Evolutionary conservation across 2,888 invertebrate species (phyloP).

Genomic region (Hydriomena furcata): DNA sequence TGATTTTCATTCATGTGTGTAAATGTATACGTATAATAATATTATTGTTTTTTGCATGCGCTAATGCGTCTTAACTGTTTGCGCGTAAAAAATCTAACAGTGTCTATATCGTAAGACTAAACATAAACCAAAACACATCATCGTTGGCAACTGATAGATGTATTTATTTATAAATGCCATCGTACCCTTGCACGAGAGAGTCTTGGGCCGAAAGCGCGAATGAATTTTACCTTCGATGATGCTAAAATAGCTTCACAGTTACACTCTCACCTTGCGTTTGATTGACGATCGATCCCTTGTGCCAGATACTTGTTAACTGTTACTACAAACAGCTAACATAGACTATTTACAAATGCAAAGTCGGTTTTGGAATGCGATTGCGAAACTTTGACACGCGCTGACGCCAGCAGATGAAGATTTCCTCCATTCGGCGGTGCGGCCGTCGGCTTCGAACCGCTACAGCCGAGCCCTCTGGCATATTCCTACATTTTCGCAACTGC

Average conservation of each 20-base stretch:
- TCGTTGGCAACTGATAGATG: conserved; percentile 71
- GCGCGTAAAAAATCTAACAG: conserved; percentile 15
- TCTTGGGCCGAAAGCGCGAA: conserved; percentile 80
- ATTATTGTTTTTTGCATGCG: conserved; percentile 29
- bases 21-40: conserved; percentile 28
- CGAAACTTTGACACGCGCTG: conserved; percentile 44
- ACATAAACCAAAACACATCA: conserved; percentile 51
- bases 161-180: conserved; percentile 77
- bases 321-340: conserved; percentile 64
- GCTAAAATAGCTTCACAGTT: conserved; percentile 80
- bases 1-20: conserved; percentile 45
- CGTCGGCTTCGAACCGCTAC: too few relatives aligned
- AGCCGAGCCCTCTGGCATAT: conserved; percentile 58
- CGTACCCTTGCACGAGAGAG: conserved; percentile 78
- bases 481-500: conserved; percentile 75
- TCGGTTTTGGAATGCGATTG: conserved; percentile 47
- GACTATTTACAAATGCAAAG: conserved; percentile 50
- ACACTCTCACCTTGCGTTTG: conserved; percentile 83
- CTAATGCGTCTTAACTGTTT: conserved; percentile 14
- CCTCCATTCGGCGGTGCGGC: conserved; percentile 45
- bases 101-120: conserved; percentile 50
- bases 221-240: conserved; percentile 82
- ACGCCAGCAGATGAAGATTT: conserved; percentile 47
- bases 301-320: conserved; percentile 79
- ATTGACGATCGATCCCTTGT: conserved; percentile 83